Evolutionary conservation across 2,888 invertebrate species (phyloP).

Genomic region (Neocrepidodera transversa): DNA sequence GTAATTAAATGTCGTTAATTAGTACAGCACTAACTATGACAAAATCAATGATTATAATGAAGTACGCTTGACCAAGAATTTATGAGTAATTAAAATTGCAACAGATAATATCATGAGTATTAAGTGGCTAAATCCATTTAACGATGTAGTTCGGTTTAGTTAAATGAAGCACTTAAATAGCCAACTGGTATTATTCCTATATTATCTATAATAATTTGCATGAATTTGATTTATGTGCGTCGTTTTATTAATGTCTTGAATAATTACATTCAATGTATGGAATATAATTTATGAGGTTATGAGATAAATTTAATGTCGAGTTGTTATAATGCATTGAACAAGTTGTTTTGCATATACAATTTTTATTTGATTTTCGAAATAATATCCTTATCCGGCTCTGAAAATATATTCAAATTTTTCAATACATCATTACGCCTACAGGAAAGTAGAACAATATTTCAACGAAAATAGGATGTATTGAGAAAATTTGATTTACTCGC

Average conservation of each 20-base stretch:
- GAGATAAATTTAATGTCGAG: too few species aligned
- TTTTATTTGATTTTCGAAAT: too few species aligned
- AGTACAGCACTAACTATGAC: too few species aligned
- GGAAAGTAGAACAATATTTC: slow-evolving; percentile 34
- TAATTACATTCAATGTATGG: not conserved
- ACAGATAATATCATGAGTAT: too few species aligned
- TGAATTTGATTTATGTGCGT: not conserved
- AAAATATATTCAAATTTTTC: slow-evolving; percentile 26
- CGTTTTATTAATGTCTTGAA: not conserved
- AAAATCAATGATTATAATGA: too few species aligned
- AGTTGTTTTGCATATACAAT: too few species aligned
- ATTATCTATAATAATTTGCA: not conserved
- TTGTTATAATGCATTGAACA: too few species aligned
- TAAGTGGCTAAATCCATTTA: not conserved
- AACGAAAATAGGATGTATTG: slow-evolving; percentile 27
- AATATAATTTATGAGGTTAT: too few species aligned
- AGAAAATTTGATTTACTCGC: slow-evolving; percentile 36
- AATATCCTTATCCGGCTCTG: slow-evolving; percentile 16
- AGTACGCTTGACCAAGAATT: too few species aligned
- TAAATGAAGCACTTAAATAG: not conserved
- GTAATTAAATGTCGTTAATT: too few species aligned
- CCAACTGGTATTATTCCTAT: not conserved
- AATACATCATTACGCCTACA: slow-evolving; percentile 25
- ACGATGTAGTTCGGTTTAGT: not conserved
- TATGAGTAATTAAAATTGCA: too few species aligned